Percentiles rank a stretch among this genome's conserved stretches.
phyloP scores from a whole-genome alignment of 2,113 vertebrate genomes.

The Triplophysa dalaica region DNA sequence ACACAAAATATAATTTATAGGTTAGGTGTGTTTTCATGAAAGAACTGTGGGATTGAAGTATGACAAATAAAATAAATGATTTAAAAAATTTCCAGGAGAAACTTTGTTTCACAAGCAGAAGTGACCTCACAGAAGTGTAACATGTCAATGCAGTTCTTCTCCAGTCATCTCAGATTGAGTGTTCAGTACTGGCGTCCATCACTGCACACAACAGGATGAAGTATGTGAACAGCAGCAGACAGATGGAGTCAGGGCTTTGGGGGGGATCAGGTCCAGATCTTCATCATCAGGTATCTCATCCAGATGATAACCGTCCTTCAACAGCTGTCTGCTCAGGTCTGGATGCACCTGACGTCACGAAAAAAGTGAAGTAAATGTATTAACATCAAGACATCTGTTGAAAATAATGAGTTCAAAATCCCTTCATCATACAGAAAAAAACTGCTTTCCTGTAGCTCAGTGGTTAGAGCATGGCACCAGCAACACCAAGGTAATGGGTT shows the following conservation, averaged over 20 bases:
- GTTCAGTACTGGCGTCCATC: slow-evolving; percentile 52
- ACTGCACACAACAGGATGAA: slow-evolving; percentile 84
- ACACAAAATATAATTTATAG: too few relatives aligned
- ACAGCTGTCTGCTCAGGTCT: slow-evolving; percentile 88
- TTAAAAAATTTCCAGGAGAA: too few relatives aligned
- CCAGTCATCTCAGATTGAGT: not conserved
- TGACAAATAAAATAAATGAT: too few relatives aligned
- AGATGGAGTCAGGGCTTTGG: slow-evolving; percentile 84
- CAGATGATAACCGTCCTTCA: slow-evolving; percentile 92
- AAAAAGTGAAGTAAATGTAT: not conserved
- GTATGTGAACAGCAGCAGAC: slow-evolving; percentile 80
- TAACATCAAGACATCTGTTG: too few relatives aligned
- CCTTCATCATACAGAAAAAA: too few relatives aligned
- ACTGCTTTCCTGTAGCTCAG: too few relatives aligned
- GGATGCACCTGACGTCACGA: slow-evolving; percentile 84
- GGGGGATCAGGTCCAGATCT: slow-evolving; percentile 94
- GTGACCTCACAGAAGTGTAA: not conserved
- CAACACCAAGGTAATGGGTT: too few relatives aligned
- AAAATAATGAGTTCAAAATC: too few relatives aligned
- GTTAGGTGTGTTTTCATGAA: too few relatives aligned
- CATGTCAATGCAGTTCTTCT: not conserved
- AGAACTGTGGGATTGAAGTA: too few relatives aligned
- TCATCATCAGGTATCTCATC: slow-evolving; percentile 96
- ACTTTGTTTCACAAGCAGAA: not conserved
- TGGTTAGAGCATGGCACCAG: too few relatives aligned